Evolutionary conservation across 2,888 invertebrate genomes (phyloP).

Genomic region (Drosophila falleni): DNA sequence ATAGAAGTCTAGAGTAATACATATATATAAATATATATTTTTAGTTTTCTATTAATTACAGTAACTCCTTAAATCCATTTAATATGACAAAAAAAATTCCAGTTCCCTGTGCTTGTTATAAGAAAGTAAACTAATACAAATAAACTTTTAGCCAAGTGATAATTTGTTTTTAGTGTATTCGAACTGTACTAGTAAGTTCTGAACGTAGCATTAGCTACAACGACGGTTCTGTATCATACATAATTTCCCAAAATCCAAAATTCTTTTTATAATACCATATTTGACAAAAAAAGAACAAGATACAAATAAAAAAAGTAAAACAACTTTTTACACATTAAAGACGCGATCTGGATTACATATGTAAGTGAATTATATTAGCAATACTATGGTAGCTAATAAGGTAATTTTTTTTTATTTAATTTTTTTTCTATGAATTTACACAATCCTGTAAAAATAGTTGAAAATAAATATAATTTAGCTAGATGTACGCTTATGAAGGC

Average conservation of each 20-base stretch:
- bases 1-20: constrained; percentile 60
- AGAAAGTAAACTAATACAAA: constrained; percentile 67
- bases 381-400: constrained; percentile 69
- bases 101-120: constrained; percentile 77
- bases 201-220: constrained; percentile 14
- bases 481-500: constrained; percentile 71
- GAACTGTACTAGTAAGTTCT: constrained; percentile 13
- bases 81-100: constrained; percentile 61
- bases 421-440: constrained; percentile 74
- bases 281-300: constrained; percentile 18
- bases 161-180: constrained; percentile 62
- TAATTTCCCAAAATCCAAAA: constrained; percentile 23
- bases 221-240: constrained; percentile 8
- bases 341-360: constrained; percentile 44
- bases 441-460: constrained; percentile 79
- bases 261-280: constrained; percentile 12
- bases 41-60: constrained; percentile 52
- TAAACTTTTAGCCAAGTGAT: constrained; percentile 77
- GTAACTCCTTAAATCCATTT: constrained; percentile 47
- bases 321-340: background rate
- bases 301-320: constrained; percentile 5
- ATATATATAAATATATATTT: constrained; percentile 37
- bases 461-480: constrained; percentile 80
- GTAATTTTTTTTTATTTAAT: constrained; percentile 60
- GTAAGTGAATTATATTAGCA: constrained; percentile 62